Base-by-base conservation (phyloP, 2,888 invertebrate species). In the Dasysyrphus albostriatus region DNA sequence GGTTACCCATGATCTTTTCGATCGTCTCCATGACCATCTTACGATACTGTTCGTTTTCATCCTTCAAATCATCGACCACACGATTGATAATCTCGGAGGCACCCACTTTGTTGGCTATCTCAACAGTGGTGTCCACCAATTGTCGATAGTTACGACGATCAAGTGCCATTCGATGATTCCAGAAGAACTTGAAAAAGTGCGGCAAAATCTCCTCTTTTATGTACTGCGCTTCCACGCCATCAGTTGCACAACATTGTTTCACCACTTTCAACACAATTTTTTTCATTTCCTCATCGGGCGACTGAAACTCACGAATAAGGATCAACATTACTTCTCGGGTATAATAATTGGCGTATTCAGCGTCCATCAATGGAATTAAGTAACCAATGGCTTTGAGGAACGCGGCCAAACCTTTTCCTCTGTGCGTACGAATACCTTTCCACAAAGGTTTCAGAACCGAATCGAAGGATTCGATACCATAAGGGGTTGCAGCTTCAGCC, bases 11-110 rank as follows among this genome's bases (percentile, higher is more conserved):
- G 79, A 99, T 98, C 93, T 99, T 99, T 92, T 99, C 99, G 80
- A 99, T 99, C 0, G 99, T 99, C 93, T 99, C 99, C 98, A 99
- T 99, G 3, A 99, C 99, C 99, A 99, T 99, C 94, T 99, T 99
- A 84, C 99, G 95, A 93, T 99, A 99, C 91, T 99, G 98, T 93
- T 99, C 99, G 92, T 99, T 99, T 93, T 99, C 99, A 92, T 99
- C 99, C 93, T 99, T 99, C 78, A 99, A 93, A 93, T 99, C 99
- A 90, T 99, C 99, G 0, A 99, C 99, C 59, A 99, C 98, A 88
- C 99, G 95, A 92, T 98, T 98, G 83, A 99, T 98, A 88, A 99
- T 99, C 94, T 99, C 99, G 0, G 99, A 98, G 5, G 99, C 98
- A n/a, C 99, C 99, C 73, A 99, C 99, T 94, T 99, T 99, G 92